phyloP scores from a whole-genome alignment of 2,797 vertebrate species.

The Esox masquinongy region DNA sequence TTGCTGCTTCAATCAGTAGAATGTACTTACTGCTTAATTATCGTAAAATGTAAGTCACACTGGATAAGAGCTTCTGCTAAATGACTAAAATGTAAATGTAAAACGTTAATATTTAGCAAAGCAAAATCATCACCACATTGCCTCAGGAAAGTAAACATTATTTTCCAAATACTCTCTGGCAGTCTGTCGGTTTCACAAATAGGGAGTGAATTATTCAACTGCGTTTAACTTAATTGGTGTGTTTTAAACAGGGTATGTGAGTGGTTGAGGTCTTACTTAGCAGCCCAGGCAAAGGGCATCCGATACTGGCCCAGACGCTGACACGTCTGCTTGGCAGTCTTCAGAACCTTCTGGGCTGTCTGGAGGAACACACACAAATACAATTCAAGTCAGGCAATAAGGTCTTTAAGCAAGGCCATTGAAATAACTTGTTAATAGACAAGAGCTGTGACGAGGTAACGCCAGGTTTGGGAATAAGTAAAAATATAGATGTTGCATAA shows the following conservation, averaged over 20 bases:
- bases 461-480: no score
- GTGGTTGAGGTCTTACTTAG: constrained; percentile 81
- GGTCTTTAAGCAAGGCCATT: not conserved
- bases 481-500: no score
- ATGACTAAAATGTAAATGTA: not conserved
- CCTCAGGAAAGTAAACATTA: not conserved
- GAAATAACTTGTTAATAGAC: no score
- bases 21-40: no score
- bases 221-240: no score
- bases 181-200: not conserved
- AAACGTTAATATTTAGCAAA: no score
- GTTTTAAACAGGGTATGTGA: not conserved
- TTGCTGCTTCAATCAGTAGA: no score
- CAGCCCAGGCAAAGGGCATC: constrained; percentile 98
- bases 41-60: no score
- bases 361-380: constrained; percentile 55
- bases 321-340: constrained; percentile 92
- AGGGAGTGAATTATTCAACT: not conserved
- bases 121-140: not conserved
- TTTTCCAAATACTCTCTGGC: not conserved
- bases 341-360: constrained; percentile 95
- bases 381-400: not conserved
- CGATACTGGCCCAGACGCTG: constrained; percentile 91
- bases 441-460: no score
- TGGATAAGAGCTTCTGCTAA: no score